Evolutionary conservation across 1,140 invertebrate genomes (phyloP).

Genomic region (Antheraea mylitta): DNA sequence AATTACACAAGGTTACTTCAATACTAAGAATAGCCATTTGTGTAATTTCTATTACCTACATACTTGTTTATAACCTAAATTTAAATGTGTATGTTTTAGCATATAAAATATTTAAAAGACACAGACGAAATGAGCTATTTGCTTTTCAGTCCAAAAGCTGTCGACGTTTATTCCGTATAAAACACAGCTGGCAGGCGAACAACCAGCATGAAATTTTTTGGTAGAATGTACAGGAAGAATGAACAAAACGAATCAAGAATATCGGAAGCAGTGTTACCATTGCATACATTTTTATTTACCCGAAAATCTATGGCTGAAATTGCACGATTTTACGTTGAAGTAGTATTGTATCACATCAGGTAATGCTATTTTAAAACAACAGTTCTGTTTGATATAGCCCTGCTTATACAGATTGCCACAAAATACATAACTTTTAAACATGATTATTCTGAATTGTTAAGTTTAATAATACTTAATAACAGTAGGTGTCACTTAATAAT

Average conservation of each 20-base stretch:
- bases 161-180: not conserved
- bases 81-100: not conserved
- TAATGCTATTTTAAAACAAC: too few relatives aligned
- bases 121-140: not conserved
- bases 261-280: not conserved
- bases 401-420: too few relatives aligned
- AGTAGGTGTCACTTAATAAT: too few relatives aligned
- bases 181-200: not conserved
- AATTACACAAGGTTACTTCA: constrained; percentile 17
- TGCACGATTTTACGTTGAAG: too few relatives aligned
- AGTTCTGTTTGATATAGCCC: too few relatives aligned
- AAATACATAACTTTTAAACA: too few relatives aligned
- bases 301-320: too few relatives aligned
- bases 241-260: not conserved
- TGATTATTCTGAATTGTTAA: too few relatives aligned
- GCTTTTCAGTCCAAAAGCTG: not conserved
- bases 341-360: too few relatives aligned
- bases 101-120: constrained; percentile 6
- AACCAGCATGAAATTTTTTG: constrained; percentile 11
- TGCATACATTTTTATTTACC: not conserved
- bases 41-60: not conserved
- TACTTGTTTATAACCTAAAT: not conserved
- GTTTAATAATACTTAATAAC: too few relatives aligned
- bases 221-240: constrained; percentile 15
- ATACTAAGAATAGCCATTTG: not conserved